Evolutionary conservation across 1,140 invertebrate genomes (phyloP).

Genomic region (Aphidius ervi): DNA sequence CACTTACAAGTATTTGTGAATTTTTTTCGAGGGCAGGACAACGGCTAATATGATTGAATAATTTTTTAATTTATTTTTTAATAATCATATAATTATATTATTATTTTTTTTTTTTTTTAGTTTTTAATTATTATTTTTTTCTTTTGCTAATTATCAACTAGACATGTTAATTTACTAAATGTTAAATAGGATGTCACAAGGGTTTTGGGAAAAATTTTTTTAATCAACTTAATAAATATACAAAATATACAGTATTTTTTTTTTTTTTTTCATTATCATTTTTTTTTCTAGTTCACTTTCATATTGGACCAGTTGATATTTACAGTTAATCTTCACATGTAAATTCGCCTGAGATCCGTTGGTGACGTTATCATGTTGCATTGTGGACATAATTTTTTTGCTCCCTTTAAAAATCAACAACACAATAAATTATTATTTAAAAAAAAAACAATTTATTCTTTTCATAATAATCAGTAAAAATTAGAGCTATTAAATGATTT

Average conservation of each 20-base stretch:
- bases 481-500: too few species aligned
- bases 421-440: constrained; percentile 7
- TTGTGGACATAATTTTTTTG: constrained; percentile 90
- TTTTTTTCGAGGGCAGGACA: not conserved
- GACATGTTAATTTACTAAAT: constrained; percentile 40
- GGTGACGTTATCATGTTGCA: constrained; percentile 92
- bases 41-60: not conserved
- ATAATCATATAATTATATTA: constrained; percentile 15
- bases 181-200: constrained; percentile 26
- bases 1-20: too few species aligned
- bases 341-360: constrained; percentile 80
- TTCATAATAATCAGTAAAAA: too few species aligned
- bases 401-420: constrained; percentile 58
- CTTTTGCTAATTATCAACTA: constrained; percentile 23
- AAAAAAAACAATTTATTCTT: too few species aligned
- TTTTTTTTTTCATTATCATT: constrained; percentile 1
- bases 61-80: constrained; percentile 6
- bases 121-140: constrained; percentile 9
- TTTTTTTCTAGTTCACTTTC: not conserved
- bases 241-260: constrained; percentile 39
- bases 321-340: constrained; percentile 62
- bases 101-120: constrained; percentile 17
- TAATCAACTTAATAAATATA: constrained; percentile 51
- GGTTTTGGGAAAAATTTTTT: constrained; percentile 22
- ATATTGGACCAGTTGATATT: constrained; percentile 26